Conservation (phyloP, 2,888 invertebrate genomes). For the Anoplius nigerrimus region DNA sequence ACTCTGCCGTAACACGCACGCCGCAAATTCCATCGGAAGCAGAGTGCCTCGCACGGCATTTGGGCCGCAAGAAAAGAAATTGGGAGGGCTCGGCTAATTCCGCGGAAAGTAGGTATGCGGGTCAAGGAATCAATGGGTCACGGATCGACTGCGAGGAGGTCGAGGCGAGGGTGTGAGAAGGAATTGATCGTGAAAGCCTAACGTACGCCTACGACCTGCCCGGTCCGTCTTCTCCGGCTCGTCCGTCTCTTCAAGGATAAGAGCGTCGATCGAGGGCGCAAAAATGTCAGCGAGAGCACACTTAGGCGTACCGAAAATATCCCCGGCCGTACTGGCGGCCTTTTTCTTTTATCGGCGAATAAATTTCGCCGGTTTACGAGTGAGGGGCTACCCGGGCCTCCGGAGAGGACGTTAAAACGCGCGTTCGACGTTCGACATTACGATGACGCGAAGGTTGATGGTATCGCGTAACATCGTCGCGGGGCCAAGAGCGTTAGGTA, state of each 20-base stretch:
- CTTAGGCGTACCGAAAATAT: constrained; percentile 13
- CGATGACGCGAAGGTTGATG: constrained; percentile 6
- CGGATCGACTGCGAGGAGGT: constrained; percentile 18
- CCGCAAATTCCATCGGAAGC: constrained; percentile 5
- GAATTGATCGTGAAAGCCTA: constrained; percentile 23
- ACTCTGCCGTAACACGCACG: not conserved
- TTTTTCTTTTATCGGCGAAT: constrained; percentile 18
- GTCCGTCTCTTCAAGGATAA: not conserved
- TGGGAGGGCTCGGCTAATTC: constrained; percentile 37
- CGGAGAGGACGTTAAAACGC: constrained; percentile 12
- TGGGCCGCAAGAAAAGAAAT: constrained; percentile 17
- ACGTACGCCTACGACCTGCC: too few species aligned
- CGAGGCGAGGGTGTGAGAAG: not conserved
- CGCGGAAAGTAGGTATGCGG: constrained; percentile 48
- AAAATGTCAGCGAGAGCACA: constrained; percentile 15
- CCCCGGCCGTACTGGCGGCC: constrained; percentile 22
- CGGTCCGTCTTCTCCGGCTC: too few species aligned
- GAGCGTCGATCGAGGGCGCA: too few species aligned
- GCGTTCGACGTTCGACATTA: constrained; percentile 15
- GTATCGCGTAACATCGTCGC: constrained; percentile 26
- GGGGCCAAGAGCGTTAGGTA: constrained; percentile 47
- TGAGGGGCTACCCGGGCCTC: constrained; percentile 5
- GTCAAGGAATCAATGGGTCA: constrained; percentile 45
- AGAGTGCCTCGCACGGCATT: not conserved
- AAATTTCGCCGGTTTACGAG: constrained; percentile 13